Conservation (phyloP, 2,888 invertebrate species). For the Lucinisca nassula region DNA sequence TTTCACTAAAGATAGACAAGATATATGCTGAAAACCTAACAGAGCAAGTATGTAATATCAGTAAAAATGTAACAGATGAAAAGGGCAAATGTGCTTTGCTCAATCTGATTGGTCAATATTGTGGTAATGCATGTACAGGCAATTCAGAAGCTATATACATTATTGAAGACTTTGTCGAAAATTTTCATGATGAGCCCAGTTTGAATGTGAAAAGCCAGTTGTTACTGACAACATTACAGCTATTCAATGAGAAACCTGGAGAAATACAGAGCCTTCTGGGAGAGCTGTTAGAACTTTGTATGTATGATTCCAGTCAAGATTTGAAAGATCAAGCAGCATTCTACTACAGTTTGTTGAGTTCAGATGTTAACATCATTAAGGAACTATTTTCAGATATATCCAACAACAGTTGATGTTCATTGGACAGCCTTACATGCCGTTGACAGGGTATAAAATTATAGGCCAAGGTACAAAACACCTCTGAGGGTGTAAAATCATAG, state of each 20-base stretch:
- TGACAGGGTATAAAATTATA: too few relatives aligned
- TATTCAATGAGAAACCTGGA: slow-evolving; percentile 83
- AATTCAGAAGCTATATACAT: slow-evolving; percentile 78
- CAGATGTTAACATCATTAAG: slow-evolving; percentile 37
- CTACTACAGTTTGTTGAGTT: slow-evolving; percentile 73
- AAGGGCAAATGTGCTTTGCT: slow-evolving; percentile 79
- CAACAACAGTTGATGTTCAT: too few relatives aligned
- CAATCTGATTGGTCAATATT: slow-evolving; percentile 80
- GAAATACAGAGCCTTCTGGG: slow-evolving; percentile 85
- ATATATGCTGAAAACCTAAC: slow-evolving; percentile 64
- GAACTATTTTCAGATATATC: neutral
- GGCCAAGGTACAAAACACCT: too few relatives aligned
- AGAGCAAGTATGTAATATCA: slow-evolving; percentile 48
- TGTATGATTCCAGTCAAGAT: slow-evolving; percentile 69
- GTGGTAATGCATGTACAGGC: slow-evolving; percentile 59
- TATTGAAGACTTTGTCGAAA: slow-evolving; percentile 80
- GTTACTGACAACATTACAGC: slow-evolving; percentile 76
- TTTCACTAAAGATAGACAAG: slow-evolving; percentile 72
- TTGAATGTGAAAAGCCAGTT: slow-evolving; percentile 75
- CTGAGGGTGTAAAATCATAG: too few relatives aligned
- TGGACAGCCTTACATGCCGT: too few relatives aligned
- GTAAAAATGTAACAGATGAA: slow-evolving; percentile 57
- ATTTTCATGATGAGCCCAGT: slow-evolving; percentile 69
- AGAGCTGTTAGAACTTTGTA: slow-evolving; percentile 80
- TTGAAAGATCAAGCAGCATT: slow-evolving; percentile 72